phyloP scores from a whole-genome alignment of 2,888 invertebrate species.

The Drosophila prostipennis region DNA sequence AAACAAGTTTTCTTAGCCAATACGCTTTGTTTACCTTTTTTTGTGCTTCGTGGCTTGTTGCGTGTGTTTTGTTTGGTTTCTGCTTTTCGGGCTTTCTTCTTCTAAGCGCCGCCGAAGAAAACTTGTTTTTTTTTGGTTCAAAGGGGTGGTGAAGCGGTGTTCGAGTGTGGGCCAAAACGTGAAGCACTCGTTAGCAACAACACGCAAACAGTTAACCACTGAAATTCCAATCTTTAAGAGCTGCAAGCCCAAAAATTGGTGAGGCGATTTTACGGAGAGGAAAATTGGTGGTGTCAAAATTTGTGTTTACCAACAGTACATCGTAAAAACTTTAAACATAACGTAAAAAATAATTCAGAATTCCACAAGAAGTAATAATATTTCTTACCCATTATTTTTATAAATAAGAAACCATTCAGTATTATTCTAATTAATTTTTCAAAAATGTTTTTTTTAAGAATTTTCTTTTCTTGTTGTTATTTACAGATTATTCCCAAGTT shows the following conservation, averaged over 20 bases:
- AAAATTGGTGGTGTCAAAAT: too few species aligned
- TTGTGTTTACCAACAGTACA: too few species aligned
- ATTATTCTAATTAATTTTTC: not conserved
- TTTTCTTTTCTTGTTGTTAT: too few species aligned
- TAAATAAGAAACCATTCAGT: too few species aligned
- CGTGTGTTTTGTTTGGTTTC: slow-evolving; percentile 43
- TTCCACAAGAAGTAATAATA: too few species aligned
- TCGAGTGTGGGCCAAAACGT: slow-evolving; percentile 42
- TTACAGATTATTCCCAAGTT: too few species aligned
- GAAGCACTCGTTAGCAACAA: slow-evolving; percentile 53
- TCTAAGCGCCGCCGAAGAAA: slow-evolving; percentile 34
- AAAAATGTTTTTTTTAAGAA: not conserved
- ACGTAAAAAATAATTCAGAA: too few species aligned
- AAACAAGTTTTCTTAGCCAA: slow-evolving; percentile 69
- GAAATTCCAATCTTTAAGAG: slow-evolving; percentile 20
- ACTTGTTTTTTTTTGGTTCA: slow-evolving; percentile 44
- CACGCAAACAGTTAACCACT: slow-evolving; percentile 36
- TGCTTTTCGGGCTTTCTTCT: slow-evolving; percentile 50
- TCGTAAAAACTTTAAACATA: too few species aligned
- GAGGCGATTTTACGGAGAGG: slow-evolving; percentile 3
- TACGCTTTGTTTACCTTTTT: slow-evolving; percentile 73
- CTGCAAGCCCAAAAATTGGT: slow-evolving; percentile 30
- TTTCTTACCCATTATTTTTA: too few species aligned
- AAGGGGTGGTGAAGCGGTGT: slow-evolving; percentile 10
- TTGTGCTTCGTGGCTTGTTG: slow-evolving; percentile 58